phyloP scores from a whole-genome alignment of 2,888 invertebrate species.

The Ptilodon capucinus region DNA sequence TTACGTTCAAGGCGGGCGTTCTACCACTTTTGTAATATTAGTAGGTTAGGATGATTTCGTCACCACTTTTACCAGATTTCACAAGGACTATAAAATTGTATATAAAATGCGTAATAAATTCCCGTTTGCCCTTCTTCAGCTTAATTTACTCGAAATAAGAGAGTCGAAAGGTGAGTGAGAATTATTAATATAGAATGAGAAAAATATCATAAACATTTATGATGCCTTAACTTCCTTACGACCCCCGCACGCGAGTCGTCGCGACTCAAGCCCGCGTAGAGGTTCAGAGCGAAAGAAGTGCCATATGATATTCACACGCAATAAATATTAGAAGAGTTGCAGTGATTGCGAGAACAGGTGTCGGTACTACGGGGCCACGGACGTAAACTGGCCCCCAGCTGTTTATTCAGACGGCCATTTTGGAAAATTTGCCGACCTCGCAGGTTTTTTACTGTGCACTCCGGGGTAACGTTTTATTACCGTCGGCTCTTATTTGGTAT shows the following conservation, averaged over 20 bases:
- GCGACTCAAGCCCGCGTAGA: conserved; percentile 61
- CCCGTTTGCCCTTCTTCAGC: not conserved
- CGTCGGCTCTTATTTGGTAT: conserved; percentile 12
- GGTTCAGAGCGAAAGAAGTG: conserved; percentile 54
- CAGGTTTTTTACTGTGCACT: conserved; percentile 49
- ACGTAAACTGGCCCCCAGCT: conserved; percentile 45
- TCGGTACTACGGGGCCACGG: conserved; percentile 42
- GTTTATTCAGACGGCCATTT: conserved; percentile 49
- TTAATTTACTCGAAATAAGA: not conserved
- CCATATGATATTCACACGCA: conserved; percentile 77
- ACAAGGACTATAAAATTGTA: not conserved
- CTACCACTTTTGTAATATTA: too few species aligned
- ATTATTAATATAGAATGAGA: not conserved
- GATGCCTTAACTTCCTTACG: conserved; percentile 35
- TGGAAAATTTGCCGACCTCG: conserved; percentile 44
- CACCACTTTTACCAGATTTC: not conserved
- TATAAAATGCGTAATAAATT: not conserved
- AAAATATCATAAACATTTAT: conserved; percentile 37
- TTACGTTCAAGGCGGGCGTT: too few species aligned
- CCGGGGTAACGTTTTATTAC: conserved; percentile 45
- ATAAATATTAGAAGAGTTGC: conserved; percentile 81
- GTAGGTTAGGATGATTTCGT: too few species aligned
- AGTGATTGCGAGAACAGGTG: conserved; percentile 77
- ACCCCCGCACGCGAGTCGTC: conserved; percentile 38
- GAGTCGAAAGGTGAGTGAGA: not conserved